These are phyloP conservation scores for Amphiprion clarkii DNA, from an alignment of 2,797 vertebrate species.

Conservation along the genomic window DNA sequence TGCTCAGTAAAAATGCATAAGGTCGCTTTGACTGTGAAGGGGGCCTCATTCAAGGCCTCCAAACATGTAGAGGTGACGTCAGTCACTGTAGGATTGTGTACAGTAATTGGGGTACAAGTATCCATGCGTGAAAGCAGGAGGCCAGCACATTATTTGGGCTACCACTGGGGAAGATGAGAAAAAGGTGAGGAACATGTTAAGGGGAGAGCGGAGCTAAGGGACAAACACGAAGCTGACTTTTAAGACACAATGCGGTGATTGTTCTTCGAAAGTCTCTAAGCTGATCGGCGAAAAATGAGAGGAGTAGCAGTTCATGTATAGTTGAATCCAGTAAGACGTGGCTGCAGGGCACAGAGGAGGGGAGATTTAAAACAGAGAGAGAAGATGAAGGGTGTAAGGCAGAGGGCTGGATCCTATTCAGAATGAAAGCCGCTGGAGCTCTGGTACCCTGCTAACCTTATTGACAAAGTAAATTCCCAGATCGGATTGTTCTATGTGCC, in stretches of 20 bases:
- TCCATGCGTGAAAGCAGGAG: slow-evolving; percentile 24
- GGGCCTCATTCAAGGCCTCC: slow-evolving; percentile 28
- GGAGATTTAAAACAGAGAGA: slow-evolving; percentile 34
- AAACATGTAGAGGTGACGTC: slow-evolving; percentile 31
- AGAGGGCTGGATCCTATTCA: slow-evolving; percentile 29
- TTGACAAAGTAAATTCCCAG: slow-evolving; percentile 45
- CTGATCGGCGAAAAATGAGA: slow-evolving; percentile 52
- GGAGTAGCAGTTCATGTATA: slow-evolving; percentile 25
- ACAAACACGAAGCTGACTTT: slow-evolving; percentile 26
- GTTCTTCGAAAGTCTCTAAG: slow-evolving; percentile 50
- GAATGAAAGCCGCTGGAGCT: slow-evolving; percentile 52
- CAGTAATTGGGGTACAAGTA: slow-evolving; percentile 24
- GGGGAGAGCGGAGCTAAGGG: slow-evolving; percentile 1
- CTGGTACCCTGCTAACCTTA: slow-evolving; percentile 48
- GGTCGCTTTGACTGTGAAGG: slow-evolving; percentile 29
- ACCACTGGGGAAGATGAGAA: slow-evolving; percentile 17
- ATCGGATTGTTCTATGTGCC: slow-evolving; percentile 43
- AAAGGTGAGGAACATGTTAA: slow-evolving; percentile 13
- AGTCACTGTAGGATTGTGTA: slow-evolving; percentile 23
- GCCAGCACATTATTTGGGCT: slow-evolving; percentile 28
- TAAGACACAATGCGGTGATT: slow-evolving; percentile 46
- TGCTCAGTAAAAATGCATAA: slow-evolving; percentile 19
- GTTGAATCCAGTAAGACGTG: slow-evolving; percentile 31
- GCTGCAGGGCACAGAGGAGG: slow-evolving; percentile 14
- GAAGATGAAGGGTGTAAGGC: slow-evolving; percentile 12